A percentile compares a stretch with the other conserved stretches of the same genome.
These are phyloP conservation scores for Aromia moschata DNA, from an alignment of 2,888 invertebrate genomes.

Conservation along the genomic window DNA sequence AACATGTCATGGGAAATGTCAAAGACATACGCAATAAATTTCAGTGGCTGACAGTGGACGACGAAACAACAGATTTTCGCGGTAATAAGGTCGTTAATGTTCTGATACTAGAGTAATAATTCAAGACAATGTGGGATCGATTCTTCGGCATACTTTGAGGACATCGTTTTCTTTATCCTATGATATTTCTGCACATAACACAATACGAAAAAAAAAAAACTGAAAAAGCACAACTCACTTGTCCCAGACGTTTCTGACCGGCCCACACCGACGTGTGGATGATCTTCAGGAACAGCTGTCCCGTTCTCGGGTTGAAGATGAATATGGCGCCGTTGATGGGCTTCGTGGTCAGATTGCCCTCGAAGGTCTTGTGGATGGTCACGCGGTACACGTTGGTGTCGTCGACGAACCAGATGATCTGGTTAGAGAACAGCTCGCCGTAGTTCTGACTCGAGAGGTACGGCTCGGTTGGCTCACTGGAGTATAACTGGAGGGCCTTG, in stretches of 20 bases:
- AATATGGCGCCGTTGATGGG: conserved; percentile 99
- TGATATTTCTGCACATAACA: too few relatives aligned
- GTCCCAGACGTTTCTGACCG: conserved; percentile 99
- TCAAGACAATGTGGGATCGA: too few relatives aligned
- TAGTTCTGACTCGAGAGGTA: conserved; percentile 99
- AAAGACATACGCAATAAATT: too few relatives aligned
- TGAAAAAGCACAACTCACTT: conserved; percentile 64
- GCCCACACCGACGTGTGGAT: conserved; percentile 99
- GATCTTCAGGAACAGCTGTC: conserved; percentile 98
- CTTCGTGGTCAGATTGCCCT: conserved; percentile 98
- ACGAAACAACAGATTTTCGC: too few relatives aligned
- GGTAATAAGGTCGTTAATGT: too few relatives aligned
- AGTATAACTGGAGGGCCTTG: conserved; percentile 98
- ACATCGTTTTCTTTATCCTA: too few relatives aligned
- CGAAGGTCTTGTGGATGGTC: conserved; percentile 99
- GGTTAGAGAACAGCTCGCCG: conserved; percentile 99
- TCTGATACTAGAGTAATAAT: too few relatives aligned
- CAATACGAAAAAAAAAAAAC: too few relatives aligned
- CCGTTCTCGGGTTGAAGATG: conserved; percentile 99
- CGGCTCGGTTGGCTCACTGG: conserved; percentile 99
- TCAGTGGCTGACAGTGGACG: too few relatives aligned
- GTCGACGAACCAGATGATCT: conserved; percentile 99
- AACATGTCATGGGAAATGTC: too few relatives aligned
- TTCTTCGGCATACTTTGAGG: too few relatives aligned
- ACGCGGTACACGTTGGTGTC: conserved; percentile 99